Base-by-base conservation (phyloP, 37 sponge, comb jelly and placozoan genomes). In the Haliclona indistincta region DNA sequence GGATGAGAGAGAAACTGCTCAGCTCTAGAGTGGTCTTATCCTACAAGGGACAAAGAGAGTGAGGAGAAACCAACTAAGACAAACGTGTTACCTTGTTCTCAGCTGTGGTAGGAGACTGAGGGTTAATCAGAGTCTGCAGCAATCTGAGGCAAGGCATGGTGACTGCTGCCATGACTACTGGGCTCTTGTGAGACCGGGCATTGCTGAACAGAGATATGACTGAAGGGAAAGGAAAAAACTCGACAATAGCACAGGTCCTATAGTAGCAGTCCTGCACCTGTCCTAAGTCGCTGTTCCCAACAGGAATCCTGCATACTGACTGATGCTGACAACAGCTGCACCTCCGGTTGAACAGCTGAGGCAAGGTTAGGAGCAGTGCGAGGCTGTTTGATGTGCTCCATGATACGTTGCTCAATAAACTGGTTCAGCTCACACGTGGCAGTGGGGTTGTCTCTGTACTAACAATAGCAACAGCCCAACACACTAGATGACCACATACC, bases 121-220 rank as follows among this genome's bases (percentile, higher is more conserved):
- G 88, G 37, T 43, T 34, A 35, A 76, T 88, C 30, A 90, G 56
- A 42, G 54, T 23, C 58, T 81, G 75, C 19, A 94, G 70, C 3
- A 96, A 70, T 60, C 68, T 69, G n/a, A 93, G 87, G 38, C 94
- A 96, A 3, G 90, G 93, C 60, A 93, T 81, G 3, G 91, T 89
- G 13, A 96, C 84, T 6, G 69, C 78, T n/a, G 89, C 82, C 61
- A 86, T 72, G 4, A 96, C 94, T 30, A 94, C 87, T 74, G 93
- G 97, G 33, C 65, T 93, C n/a, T 54, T 38, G 67, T 81, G 81
- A 20, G 63, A 39, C 17, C 73, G 77, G 35, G 89, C 54, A 41
- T 76, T 82, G 33, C 62, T 68, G 83, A 93, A 96, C 38, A 93
- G 72, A 19, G 20, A 75, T 19, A 95, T 38, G 32, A 95, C 85